phyloP scores from a whole-genome alignment of 2,797 vertebrate species.

The Falco peregrinus region DNA sequence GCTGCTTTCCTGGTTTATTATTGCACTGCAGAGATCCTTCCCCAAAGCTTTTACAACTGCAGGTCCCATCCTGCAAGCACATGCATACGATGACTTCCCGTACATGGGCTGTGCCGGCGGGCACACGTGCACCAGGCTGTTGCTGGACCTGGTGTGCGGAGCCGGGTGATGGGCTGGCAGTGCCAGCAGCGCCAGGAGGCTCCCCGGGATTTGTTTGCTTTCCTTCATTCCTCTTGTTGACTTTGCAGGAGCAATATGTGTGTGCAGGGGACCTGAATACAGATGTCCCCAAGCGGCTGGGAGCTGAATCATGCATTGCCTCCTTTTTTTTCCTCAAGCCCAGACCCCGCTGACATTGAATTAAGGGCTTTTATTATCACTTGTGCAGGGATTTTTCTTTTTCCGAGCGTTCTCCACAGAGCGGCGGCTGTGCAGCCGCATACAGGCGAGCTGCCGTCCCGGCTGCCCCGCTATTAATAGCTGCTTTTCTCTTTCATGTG shows the following conservation, averaged over 20 bases:
- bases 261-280: neutral
- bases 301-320: neutral
- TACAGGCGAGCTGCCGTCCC: neutral
- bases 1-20: fast-evolving
- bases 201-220: neutral
- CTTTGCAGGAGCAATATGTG: neutral
- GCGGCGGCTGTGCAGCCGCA: neutral
- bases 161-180: neutral
- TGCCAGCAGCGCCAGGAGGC: neutral
- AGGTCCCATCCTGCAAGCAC: fast-evolving
- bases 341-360: neutral
- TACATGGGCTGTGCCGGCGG: fast-evolving
- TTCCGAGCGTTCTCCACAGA: neutral
- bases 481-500: conserved; percentile 36
- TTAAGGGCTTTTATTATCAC: conserved; percentile 42
- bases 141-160: fast-evolving
- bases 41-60: neutral
- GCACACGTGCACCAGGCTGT: fast-evolving
- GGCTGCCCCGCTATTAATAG: conserved; percentile 33
- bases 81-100: fast-evolving
- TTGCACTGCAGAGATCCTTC: neutral
- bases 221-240: neutral
- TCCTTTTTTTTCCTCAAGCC: neutral
- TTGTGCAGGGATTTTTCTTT: conserved; percentile 15
- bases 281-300: neutral